phyloP scores from a whole-genome alignment of 2,113 vertebrate genomes.

The Pygathrix nemaeus region DNA sequence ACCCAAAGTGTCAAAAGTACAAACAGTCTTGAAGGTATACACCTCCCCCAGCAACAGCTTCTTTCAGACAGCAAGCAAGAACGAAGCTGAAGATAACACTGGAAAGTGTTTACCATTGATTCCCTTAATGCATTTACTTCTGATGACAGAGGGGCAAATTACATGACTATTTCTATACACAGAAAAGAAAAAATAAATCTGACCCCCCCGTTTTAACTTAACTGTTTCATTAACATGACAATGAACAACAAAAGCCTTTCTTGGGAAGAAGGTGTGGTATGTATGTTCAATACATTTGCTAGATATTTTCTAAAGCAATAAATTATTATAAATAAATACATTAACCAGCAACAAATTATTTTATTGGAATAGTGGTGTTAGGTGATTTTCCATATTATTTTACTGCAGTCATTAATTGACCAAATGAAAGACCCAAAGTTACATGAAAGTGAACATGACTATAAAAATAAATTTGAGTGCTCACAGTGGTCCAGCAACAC shows the following conservation, averaged over 20 bases:
- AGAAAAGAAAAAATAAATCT: background rate
- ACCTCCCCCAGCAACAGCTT: background rate
- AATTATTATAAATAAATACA: background rate
- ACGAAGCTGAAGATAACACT: background rate
- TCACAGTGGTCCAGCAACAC: background rate
- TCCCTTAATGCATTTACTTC: slow-evolving; percentile 9
- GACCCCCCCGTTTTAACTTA: background rate
- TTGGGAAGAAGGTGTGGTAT: background rate
- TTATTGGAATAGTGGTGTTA: background rate
- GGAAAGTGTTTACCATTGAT: background rate
- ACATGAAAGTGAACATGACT: background rate
- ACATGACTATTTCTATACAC: background rate
- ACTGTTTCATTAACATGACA: slow-evolving; percentile 13
- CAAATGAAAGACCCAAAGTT: background rate
- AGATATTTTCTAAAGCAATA: slow-evolving; percentile 9
- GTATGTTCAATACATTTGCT: slow-evolving; percentile 10
- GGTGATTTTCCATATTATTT: background rate
- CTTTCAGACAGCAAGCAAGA: background rate
- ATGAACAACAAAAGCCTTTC: slow-evolving; percentile 11
- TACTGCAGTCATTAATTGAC: background rate
- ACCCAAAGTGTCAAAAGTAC: background rate
- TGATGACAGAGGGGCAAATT: slow-evolving; percentile 27
- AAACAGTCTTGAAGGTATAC: background rate
- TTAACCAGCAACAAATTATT: slow-evolving; percentile 42
- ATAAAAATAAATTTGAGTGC: slow-evolving; percentile 21